Base-by-base conservation (phyloP, 2,797 vertebrate species). In the Cichlasoma orientale region DNA sequence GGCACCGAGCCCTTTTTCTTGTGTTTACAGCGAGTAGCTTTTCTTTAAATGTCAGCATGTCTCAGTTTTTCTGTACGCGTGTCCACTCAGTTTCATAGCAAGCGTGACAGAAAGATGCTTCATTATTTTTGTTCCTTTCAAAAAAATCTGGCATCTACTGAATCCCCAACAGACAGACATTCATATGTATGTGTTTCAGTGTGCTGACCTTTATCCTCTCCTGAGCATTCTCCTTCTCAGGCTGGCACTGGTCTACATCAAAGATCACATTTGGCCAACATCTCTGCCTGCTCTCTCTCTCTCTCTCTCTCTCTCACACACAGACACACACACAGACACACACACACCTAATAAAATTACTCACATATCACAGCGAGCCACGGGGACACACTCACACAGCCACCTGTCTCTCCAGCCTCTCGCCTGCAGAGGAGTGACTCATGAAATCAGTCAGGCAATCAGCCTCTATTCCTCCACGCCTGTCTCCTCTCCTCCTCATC, bases 371-470 rank as follows among this genome's bases (percentile, higher is more conserved):
- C 31, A 76, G 25, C 19, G 8, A 80, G 38, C 52, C 7, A 47
- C 4, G 27, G 44, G 12, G 12, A 57, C 71, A 68, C 36, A 70
- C 75, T n/a, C 56, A 50, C 74, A 68, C 50, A 73, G 50, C 52
- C 83, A 85, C 73, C 83, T 85, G 80, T 82, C 68, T 63, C 36
- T 44, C 36, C 36, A 63, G 21, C 55, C 59, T 82, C 53, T 74
- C 11, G 41, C 63, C 77, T 73, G 71, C 75, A 77, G 75, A 72
- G 70, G 75, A 53, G 66, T 88, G 83, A 77, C 63, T 77, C 78
- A 82, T 88, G 54, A 79, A 83, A 81, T 83, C 79, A 78, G 75
- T 78, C 47, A 25, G 47, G 71, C 80, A 79, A 74, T 81, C 78
- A 73, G 57, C 53, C 33, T 73, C 29, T 25, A 7, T 68, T 47